Evolutionary conservation across 2,888 invertebrate genomes (phyloP).

Genomic region (Epinotia demarniana): DNA sequence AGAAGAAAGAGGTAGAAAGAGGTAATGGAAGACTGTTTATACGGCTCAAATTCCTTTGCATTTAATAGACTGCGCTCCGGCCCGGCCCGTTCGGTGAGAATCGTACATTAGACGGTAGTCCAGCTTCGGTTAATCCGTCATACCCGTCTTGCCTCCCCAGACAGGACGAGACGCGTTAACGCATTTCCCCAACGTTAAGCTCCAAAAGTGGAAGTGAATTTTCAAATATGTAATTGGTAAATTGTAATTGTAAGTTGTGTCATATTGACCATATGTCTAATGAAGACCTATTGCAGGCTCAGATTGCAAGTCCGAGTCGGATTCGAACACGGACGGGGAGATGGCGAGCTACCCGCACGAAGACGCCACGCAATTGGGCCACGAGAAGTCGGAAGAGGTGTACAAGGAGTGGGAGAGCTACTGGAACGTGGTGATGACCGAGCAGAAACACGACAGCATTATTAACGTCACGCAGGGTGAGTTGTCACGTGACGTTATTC

Average conservation of each 20-base stretch:
- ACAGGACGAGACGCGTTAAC: no score
- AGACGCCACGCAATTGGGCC: slow-evolving; percentile 64
- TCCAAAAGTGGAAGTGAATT: no score
- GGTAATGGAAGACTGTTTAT: no score
- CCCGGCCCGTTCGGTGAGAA: no score
- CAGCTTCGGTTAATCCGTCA: no score
- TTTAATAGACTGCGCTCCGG: no score
- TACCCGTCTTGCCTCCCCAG: no score
- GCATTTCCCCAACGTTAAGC: no score
- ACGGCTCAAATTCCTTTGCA: no score
- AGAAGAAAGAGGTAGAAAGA: no score
- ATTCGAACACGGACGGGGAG: slow-evolving; percentile 67
- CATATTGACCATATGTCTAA: not conserved
- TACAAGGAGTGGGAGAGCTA: slow-evolving; percentile 72
- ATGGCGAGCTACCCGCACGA: slow-evolving; percentile 67
- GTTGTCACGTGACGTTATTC: slow-evolving; percentile 44
- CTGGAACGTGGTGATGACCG: slow-evolving; percentile 61
- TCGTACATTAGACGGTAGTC: no score
- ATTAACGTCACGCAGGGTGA: slow-evolving; percentile 66
- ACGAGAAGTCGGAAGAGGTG: slow-evolving; percentile 71
- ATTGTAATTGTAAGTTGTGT: not conserved
- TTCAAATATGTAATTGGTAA: no score
- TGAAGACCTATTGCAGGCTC: slow-evolving; percentile 52
- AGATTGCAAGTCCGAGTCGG: slow-evolving; percentile 69
- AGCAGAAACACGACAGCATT: slow-evolving; percentile 59